phyloP scores from a whole-genome alignment of 2,888 invertebrate species.

The Drymonia ruficornis region DNA sequence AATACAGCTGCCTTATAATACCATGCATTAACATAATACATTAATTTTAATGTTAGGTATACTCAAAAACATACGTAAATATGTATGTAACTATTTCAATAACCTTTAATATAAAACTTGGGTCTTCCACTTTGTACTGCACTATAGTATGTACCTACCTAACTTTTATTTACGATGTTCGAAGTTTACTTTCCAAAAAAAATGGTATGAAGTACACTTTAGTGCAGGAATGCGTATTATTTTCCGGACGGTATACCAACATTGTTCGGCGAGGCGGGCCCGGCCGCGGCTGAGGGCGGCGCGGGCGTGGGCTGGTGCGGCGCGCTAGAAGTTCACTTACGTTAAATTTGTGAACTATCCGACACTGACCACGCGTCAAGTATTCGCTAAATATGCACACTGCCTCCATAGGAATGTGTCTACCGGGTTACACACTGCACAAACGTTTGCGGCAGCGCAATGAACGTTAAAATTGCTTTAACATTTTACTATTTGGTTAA shows the following conservation, averaged over 20 bases:
- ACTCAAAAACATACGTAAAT: no score
- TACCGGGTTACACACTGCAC: slow-evolving; percentile 39
- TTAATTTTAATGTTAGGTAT: no score
- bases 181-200: no score
- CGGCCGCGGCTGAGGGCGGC: slow-evolving; percentile 23
- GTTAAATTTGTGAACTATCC: slow-evolving; percentile 60
- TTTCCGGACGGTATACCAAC: slow-evolving; percentile 35
- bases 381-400: slow-evolving; percentile 57
- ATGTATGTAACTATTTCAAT: no score
- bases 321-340: slow-evolving; percentile 52
- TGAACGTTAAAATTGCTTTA: background rate
- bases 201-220: slow-evolving; percentile 9
- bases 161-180: no score
- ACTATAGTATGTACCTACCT: no score
- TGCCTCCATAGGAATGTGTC: slow-evolving; percentile 43
- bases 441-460: background rate
- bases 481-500: background rate
- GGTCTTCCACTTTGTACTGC: no score
- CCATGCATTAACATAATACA: no score
- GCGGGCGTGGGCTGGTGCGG: slow-evolving; percentile 35
- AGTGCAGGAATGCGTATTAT: slow-evolving; percentile 52
- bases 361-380: slow-evolving; percentile 50
- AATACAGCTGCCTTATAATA: background rate
- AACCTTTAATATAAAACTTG: no score
- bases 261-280: slow-evolving; percentile 45